phyloP scores from a whole-genome alignment of 2,888 invertebrate species.

The Conus canariensis region DNA sequence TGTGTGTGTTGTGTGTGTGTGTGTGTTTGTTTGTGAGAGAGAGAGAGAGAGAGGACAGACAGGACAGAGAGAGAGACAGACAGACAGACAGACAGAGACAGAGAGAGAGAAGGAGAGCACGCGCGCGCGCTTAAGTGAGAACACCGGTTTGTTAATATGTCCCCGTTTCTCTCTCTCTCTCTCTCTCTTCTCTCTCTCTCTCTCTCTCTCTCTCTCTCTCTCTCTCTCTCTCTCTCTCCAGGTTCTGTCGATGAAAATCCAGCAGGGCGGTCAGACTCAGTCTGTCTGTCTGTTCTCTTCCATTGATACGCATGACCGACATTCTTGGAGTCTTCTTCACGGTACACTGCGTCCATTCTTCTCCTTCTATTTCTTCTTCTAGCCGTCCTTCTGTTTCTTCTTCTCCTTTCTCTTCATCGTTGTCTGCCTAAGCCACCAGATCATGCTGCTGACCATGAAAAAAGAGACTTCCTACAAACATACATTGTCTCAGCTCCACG shows the following conservation, averaged over 20 bases:
- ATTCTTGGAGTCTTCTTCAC: not conserved
- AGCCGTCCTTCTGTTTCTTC: not conserved
- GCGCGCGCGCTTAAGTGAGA: too few species aligned
- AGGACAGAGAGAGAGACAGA: too few species aligned
- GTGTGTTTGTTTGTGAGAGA: not conserved
- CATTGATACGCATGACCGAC: not conserved
- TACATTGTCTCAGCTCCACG: too few species aligned
- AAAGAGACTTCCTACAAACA: too few species aligned
- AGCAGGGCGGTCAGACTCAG: not conserved
- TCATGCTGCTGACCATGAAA: too few species aligned
- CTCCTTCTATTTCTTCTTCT: not conserved
- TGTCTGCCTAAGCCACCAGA: not conserved
- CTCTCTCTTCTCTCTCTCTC: not conserved
- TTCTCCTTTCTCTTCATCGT: not conserved
- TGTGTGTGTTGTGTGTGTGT: not conserved
- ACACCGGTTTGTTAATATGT: too few species aligned
- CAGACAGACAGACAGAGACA: too few species aligned
- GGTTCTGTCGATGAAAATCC: not conserved
- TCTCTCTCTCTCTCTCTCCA: too few species aligned
- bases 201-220: not conserved
- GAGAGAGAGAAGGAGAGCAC: too few species aligned
- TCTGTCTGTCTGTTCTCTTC: not conserved
- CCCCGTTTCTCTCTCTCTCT: too few species aligned
- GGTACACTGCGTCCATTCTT: not conserved
- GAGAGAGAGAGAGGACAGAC: too few species aligned